A percentile compares a stretch with the other conserved stretches of the same genome.
Evolutionary conservation across 2,888 invertebrate genomes (phyloP).

Genomic region (Operophtera brumata): DNA sequence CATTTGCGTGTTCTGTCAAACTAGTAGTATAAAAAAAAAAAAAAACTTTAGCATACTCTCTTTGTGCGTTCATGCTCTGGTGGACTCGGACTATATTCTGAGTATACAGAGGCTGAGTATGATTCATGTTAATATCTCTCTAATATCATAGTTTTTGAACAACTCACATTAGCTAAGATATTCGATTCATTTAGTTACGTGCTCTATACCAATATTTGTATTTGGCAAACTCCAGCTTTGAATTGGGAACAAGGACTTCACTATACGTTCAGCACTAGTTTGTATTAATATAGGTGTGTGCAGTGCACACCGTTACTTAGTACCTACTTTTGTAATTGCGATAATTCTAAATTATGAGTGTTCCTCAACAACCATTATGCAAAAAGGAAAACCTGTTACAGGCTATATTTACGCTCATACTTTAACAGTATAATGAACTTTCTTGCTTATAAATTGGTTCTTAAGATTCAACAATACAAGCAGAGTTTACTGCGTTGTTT

Average conservation of each 20-base stretch:
- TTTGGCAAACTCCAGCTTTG: conserved; percentile 2
- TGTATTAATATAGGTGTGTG: neutral
- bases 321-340: neutral
- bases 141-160: neutral
- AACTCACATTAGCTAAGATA: conserved; percentile 1
- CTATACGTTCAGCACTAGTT: conserved; percentile 3
- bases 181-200: neutral
- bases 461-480: neutral
- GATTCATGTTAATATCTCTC: too few species aligned
- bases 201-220: neutral
- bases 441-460: neutral
- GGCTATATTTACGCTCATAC: neutral
- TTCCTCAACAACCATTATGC: neutral
- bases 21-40: too few species aligned
- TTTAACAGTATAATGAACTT: conserved; percentile 1
- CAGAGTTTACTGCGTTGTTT: neutral
- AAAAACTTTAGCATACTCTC: conserved; percentile 16
- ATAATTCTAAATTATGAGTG: neutral
- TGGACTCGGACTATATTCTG: neutral
- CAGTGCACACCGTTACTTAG: neutral
- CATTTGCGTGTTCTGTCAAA: too few species aligned
- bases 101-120: neutral
- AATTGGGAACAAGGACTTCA: neutral
- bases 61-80: neutral
- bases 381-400: neutral